Base-by-base conservation (phyloP, 2,113 vertebrate species). In the Ceyx margarethae region DNA sequence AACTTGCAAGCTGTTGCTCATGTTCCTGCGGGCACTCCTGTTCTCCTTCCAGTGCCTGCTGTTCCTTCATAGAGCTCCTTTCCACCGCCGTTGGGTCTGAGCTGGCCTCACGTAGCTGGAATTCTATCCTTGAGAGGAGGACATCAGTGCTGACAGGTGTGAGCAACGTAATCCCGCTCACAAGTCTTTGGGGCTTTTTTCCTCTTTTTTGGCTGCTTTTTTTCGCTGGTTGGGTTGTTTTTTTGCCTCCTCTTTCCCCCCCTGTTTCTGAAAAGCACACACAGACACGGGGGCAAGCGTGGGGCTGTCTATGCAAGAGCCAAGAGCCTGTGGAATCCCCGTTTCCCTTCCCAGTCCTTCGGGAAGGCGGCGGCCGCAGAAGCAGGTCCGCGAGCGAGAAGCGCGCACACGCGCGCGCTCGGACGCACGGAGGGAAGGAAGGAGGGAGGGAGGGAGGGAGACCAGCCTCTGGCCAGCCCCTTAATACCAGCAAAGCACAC, bases 1-100 rank as follows among this genome's bases (percentile, higher is more conserved):
- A 94, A 98, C 98, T 97, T 98, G 98, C 93, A 98, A 85, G 82
- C 97, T 96, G 96, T 89, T 98, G 43, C 90, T 98, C 97, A 98
- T 98, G 96, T 90, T 97, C 91, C 53, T 33, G 58, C 19, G 91
- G 92, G 79, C 83, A 58, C 83, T 94, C 61, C 71, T 48, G 58
- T 90, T 92, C 95, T 97, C 93, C 93, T 79, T 94, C 15, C 64
- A 80, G 88, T 23, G 91, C 72, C 87, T 58, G 95, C 91, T 43
- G 85, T 91, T 97, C 91, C 97, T 97, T 98, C 97, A 97, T 85
- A 89, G 96, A 96, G 96, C 95, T 97, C 95, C 95, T 91, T 94
- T 91, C 83, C 15, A 61, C 86, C 5, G 90, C 79, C 57, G 86
- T 66, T 85, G 7, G 61, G 74, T 91, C 84, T 48, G 87, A 74